phyloP scores from a whole-genome alignment of 1,140 invertebrate species.

The Drosophila hydei region DNA sequence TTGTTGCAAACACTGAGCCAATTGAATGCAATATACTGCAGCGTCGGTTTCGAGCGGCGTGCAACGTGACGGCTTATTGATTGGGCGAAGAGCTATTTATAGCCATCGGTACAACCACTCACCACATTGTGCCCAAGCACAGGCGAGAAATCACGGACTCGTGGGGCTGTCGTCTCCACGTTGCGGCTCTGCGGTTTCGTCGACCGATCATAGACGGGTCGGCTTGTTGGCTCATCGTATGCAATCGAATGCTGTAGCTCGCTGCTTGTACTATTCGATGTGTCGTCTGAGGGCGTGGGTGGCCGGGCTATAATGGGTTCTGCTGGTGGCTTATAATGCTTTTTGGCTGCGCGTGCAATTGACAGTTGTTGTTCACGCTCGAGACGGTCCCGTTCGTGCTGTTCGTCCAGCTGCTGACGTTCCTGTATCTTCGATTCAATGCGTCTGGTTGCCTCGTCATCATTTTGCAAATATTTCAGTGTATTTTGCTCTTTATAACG shows the following conservation, averaged over 20 bases:
- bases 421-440: constrained; percentile 83
- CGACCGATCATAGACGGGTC: constrained; percentile 87
- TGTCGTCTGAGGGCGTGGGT: neutral
- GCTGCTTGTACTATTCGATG: neutral
- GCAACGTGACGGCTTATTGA: constrained; percentile 72
- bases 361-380: constrained; percentile 83
- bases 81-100: constrained; percentile 55
- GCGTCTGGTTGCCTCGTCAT: constrained; percentile 64
- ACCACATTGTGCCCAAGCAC: constrained; percentile 85
- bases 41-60: constrained; percentile 64
- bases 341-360: constrained; percentile 80
- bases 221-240: neutral
- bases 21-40: constrained; percentile 35
- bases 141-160: constrained; percentile 86
- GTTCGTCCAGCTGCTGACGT: constrained; percentile 83
- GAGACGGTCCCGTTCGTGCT: constrained; percentile 83
- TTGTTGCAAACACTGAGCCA: constrained; percentile 37
- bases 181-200: constrained; percentile 85
- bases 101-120: constrained; percentile 33
- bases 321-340: constrained; percentile 55
- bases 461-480: constrained; percentile 28
- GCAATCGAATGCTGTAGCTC: neutral
- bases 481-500: constrained; percentile 84
- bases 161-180: constrained; percentile 62
- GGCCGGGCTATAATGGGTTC: neutral